These are phyloP conservation scores for Andrena hattorfiana DNA, from an alignment of 2,888 invertebrate species.

Conservation along the genomic window DNA sequence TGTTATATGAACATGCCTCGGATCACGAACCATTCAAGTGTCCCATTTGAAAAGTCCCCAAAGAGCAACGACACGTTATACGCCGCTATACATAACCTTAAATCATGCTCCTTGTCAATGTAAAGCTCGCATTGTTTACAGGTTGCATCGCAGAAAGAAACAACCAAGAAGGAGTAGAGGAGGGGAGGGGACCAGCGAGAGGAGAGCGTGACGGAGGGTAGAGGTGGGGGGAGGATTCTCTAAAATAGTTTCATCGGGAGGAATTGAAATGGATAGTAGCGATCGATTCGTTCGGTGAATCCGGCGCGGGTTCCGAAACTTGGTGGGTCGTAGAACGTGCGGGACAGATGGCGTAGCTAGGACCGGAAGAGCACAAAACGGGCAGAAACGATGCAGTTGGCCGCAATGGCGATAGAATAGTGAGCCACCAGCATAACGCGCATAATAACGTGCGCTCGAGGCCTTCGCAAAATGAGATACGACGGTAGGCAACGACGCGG, in stretches of 20 bases:
- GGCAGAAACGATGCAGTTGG: slow-evolving; percentile 66
- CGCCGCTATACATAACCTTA: no score
- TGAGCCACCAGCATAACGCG: slow-evolving; percentile 65
- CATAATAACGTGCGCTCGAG: slow-evolving; percentile 66
- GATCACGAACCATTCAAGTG: no score
- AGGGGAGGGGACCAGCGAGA: no score
- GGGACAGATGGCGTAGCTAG: slow-evolving; percentile 38
- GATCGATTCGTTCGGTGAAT: slow-evolving; percentile 19
- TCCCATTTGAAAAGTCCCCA: no score
- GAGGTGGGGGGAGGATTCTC: not conserved
- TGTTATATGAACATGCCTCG: no score
- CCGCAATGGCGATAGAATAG: slow-evolving; percentile 68
- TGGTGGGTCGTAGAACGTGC: slow-evolving; percentile 10
- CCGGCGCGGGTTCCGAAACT: slow-evolving; percentile 1
- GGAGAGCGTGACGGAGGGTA: not conserved
- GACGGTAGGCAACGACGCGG: slow-evolving; percentile 48
- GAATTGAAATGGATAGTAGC: slow-evolving; percentile 5
- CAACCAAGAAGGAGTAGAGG: no score
- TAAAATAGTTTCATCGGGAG: not conserved
- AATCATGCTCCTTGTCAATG: no score
- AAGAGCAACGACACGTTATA: no score
- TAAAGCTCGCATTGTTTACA: no score
- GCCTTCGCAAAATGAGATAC: slow-evolving; percentile 70
- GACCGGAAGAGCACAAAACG: slow-evolving; percentile 62
- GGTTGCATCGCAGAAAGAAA: no score